Percentiles rank a stretch among this genome's conserved stretches.
Evolutionary conservation across 2,797 vertebrate species (phyloP).

Genomic region (Adrianichthys oophorus): DNA sequence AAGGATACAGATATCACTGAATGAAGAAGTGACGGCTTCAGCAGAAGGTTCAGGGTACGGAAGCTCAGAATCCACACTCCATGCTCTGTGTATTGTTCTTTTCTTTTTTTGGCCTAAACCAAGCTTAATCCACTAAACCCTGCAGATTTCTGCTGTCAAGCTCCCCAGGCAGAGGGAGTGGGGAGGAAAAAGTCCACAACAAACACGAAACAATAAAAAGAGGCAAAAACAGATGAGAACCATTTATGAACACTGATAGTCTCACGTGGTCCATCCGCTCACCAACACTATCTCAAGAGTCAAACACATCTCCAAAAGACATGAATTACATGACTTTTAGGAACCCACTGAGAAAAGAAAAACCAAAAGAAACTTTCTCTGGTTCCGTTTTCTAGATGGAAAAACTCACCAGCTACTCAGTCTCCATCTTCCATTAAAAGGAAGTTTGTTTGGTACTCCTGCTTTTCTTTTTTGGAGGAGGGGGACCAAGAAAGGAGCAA

Average conservation of each 20-base stretch:
- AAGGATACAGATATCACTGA: conserved; percentile 26
- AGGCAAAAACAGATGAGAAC: conserved; percentile 4
- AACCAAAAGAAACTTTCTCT: background rate
- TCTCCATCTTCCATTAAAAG: conserved; percentile 13
- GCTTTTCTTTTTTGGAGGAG: conserved; percentile 47
- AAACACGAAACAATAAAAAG: conserved; percentile 16
- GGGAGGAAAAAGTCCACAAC: conserved; percentile 13
- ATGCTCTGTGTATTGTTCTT: conserved; percentile 53
- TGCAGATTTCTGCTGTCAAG: conserved; percentile 69
- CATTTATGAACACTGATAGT: conserved; percentile 29
- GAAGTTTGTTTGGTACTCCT: conserved; percentile 28
- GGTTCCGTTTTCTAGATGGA: too few relatives aligned
- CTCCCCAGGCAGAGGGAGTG: conserved; percentile 42
- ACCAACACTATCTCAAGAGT: conserved; percentile 25
- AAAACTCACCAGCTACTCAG: too few relatives aligned
- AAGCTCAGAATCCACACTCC: conserved; percentile 19
- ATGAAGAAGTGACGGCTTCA: conserved; percentile 12
- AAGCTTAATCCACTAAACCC: conserved; percentile 71
- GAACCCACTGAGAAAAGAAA: conserved; percentile 18
- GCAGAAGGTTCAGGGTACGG: conserved; percentile 7
- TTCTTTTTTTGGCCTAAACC: conserved; percentile 38
- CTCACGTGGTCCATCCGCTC: conserved; percentile 42
- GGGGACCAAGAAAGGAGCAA: conserved; percentile 65
- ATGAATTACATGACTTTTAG: conserved; percentile 31
- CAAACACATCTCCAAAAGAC: conserved; percentile 45